phyloP scores from a whole-genome alignment of 92 coral and sea anemone species.

The Palythoa caribaeorum region DNA sequence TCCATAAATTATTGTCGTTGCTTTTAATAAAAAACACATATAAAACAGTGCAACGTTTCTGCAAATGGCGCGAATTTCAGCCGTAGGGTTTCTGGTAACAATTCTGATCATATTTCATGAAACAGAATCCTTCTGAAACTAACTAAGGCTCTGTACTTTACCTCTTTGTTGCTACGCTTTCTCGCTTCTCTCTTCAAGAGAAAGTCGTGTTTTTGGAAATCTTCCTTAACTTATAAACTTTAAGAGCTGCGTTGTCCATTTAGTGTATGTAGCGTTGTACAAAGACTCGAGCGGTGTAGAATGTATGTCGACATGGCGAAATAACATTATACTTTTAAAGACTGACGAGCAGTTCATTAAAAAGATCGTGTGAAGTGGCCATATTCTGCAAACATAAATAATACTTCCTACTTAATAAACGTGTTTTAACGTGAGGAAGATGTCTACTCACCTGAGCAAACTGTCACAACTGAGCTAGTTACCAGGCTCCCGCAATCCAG shows the following conservation, averaged over 20 bases:
- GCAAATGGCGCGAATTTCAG: too few species aligned
- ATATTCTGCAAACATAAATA: conserved; percentile 11
- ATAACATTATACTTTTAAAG: too few species aligned
- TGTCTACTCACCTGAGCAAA: conserved; percentile 23
- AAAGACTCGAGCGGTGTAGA: neutral
- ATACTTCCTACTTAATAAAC: neutral
- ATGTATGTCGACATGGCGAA: neutral
- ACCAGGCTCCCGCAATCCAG: conserved; percentile 14
- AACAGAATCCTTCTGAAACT: neutral
- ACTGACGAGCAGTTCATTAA: neutral
- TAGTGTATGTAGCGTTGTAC: neutral
- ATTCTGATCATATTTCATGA: neutral
- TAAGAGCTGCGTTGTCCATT: too few species aligned
- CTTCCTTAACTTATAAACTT: neutral
- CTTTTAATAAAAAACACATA: too few species aligned
- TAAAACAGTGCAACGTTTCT: too few species aligned
- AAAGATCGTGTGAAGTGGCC: conserved; percentile 22
- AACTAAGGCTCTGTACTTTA: neutral
- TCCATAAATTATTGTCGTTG: neutral
- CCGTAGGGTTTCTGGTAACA: neutral
- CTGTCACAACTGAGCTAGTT: neutral
- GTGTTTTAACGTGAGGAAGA: neutral
- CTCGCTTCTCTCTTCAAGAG: neutral
- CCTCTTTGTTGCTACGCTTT: neutral
- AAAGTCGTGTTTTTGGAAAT: neutral